phyloP scores from a whole-genome alignment of 2,888 invertebrate genomes.

The Saturnia pavonia region DNA sequence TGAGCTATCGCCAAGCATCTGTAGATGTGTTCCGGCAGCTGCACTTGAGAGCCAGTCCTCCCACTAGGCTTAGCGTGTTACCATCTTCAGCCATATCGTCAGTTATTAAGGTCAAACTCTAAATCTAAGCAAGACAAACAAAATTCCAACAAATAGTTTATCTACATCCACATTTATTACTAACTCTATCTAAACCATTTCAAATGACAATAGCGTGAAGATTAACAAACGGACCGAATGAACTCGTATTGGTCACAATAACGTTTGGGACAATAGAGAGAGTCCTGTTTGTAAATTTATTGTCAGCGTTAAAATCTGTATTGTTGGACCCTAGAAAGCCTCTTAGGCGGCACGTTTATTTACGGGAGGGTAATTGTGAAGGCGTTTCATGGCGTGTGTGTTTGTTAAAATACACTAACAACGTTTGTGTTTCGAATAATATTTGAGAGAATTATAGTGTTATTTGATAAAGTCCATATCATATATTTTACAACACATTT shows the following conservation, averaged over 20 bases:
- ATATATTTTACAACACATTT: too few relatives aligned
- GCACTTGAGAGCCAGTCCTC: too few relatives aligned
- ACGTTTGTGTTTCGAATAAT: neutral
- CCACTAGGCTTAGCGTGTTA: too few relatives aligned
- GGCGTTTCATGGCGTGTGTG: conserved; percentile 3
- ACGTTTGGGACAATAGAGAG: conserved; percentile 29
- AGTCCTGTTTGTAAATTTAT: conserved; percentile 39
- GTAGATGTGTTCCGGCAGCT: too few relatives aligned
- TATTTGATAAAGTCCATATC: too few relatives aligned
- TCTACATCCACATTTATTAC: neutral
- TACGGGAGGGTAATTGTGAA: conserved; percentile 36
- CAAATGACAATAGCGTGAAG: neutral
- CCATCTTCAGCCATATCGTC: too few relatives aligned
- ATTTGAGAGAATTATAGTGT: too few relatives aligned
- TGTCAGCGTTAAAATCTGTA: conserved; percentile 44
- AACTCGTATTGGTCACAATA: conserved; percentile 33
- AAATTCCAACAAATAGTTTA: neutral
- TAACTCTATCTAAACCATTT: neutral
- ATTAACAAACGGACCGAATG: neutral
- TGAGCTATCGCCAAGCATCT: too few relatives aligned
- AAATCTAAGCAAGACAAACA: conserved; percentile 35
- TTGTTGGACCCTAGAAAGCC: conserved; percentile 44
- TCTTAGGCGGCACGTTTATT: conserved; percentile 37
- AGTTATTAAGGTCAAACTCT: too few relatives aligned
- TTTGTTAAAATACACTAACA: neutral